Evolutionary conservation across 2,888 invertebrate genomes (phyloP).

Genomic region (Dendrolimus pini): DNA sequence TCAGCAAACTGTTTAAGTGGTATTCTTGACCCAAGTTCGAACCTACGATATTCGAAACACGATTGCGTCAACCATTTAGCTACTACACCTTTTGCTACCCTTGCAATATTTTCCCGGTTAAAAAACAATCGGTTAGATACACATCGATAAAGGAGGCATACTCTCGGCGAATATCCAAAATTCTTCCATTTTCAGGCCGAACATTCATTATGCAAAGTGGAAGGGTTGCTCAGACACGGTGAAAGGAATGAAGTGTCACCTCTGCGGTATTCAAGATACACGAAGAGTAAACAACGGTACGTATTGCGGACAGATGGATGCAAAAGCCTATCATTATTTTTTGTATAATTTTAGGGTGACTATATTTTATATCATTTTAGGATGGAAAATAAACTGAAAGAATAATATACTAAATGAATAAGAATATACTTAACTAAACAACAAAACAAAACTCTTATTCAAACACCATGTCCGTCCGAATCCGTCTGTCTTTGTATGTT

Average conservation of each 20-base stretch:
- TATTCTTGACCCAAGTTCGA: too few species aligned
- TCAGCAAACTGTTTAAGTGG: too few species aligned
- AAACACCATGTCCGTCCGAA: too few species aligned
- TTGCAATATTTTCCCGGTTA: neutral
- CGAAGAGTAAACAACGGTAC: conserved; percentile 25
- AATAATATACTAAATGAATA: too few species aligned
- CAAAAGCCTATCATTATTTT: conserved; percentile 1
- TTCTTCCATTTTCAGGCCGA: conserved; percentile 16
- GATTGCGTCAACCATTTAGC: too few species aligned
- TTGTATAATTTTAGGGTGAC: too few species aligned
- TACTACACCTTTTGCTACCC: neutral
- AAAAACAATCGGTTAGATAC: conserved; percentile 15
- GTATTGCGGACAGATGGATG: conserved; percentile 14
- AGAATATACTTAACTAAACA: too few species aligned
- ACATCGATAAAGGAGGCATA: conserved; percentile 33
- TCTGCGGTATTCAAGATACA: conserved; percentile 12
- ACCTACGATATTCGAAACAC: too few species aligned
- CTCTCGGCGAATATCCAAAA: conserved; percentile 29
- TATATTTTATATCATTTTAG: too few species aligned
- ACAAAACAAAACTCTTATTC: too few species aligned
- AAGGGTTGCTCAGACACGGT: conserved; percentile 22
- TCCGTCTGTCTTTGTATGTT: too few species aligned
- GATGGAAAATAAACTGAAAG: too few species aligned
- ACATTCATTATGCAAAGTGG: conserved; percentile 53
- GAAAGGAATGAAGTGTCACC: conserved; percentile 53